Evolutionary conservation across 2,888 invertebrate genomes (phyloP), one percentile per base, ranked within the genome.

Genomic region (Phasia obesa): DNA sequence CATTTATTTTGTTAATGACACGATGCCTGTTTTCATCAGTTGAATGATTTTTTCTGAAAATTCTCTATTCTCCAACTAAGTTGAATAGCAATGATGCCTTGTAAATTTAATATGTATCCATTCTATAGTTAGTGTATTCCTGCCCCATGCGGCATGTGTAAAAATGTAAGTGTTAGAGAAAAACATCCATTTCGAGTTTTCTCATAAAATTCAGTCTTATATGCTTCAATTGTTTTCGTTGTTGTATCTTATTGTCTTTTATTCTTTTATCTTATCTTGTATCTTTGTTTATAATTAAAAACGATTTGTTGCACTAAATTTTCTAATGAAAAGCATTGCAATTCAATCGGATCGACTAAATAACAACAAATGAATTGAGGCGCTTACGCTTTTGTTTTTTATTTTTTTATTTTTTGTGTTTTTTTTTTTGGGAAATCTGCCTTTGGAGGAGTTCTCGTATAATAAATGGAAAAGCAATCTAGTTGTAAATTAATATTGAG

Each of bases 251-350:
- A 62, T 74, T 71, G 21, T 23, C 35, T 23, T 47, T 47, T 47
- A 19, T 17, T 17, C 17, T 47, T 5, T 19, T 47, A n/a, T n/a
- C n/a, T n/a, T n/a, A n/a, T n/a, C n/a, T n/a, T 47, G 17, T 59
- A 15, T 60, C 23, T 38, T 15, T 65, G 11, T 55, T 65, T 80
- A 77, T 55, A 83, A 83, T 83, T 77, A 77, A 74, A 81, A 83
- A 51, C 74, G 74, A 80, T 83, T 84, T 83, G 77, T 77, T 80
- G 80, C 42, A 77, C 73, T 70, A 60, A 70, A 80, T 80, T 67
- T 80, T 80, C 64, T 75, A 74, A 67, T 75, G 75, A 75, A 75
- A 60, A 60, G 44, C 25, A 53, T 60, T 19, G 53, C 78, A 70
- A 78, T 79, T 70, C 75, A 70, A 78, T 64, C 57, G 78, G 51